Evolutionary conservation across 53 echinoderm and acorn worm species (phyloP).

Genomic region (Luidia sarsii): DNA sequence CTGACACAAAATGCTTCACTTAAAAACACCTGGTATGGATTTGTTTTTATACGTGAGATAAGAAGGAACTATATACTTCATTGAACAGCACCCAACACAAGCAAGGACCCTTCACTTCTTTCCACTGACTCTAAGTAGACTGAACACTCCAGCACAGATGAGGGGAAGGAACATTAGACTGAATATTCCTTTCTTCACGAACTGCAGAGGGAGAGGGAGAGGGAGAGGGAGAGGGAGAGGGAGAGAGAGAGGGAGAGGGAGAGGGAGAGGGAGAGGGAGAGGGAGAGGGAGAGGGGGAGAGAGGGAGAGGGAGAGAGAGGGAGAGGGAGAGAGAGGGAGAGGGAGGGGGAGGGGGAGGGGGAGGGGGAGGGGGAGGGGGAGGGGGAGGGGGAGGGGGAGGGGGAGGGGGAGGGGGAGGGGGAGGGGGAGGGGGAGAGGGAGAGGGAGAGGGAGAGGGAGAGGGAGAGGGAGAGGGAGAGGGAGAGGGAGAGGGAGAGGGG

Average conservation of each 20-base stretch:
- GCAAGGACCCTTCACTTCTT: too few species aligned
- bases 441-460: neutral
- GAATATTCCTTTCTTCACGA: constrained; percentile 23
- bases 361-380: neutral
- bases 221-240: neutral
- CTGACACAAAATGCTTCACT: too few species aligned
- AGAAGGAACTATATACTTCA: too few species aligned
- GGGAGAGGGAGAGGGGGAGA: neutral
- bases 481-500: neutral
- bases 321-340: neutral
- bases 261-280: neutral
- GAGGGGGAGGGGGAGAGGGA: neutral
- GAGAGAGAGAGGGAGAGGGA: neutral
- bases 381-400: neutral
- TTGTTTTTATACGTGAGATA: too few species aligned
- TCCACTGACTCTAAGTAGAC: too few species aligned
- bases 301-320: neutral
- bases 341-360: neutral
- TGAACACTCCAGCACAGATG: neutral
- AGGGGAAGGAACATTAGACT: constrained; percentile 26
- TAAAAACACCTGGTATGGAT: too few species aligned
- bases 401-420: neutral
- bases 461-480: neutral
- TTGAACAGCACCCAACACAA: too few species aligned
- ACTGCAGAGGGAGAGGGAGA: neutral